phyloP scores from a whole-genome alignment of 1,140 invertebrate species.

The Pemphigus obesinymphae region DNA sequence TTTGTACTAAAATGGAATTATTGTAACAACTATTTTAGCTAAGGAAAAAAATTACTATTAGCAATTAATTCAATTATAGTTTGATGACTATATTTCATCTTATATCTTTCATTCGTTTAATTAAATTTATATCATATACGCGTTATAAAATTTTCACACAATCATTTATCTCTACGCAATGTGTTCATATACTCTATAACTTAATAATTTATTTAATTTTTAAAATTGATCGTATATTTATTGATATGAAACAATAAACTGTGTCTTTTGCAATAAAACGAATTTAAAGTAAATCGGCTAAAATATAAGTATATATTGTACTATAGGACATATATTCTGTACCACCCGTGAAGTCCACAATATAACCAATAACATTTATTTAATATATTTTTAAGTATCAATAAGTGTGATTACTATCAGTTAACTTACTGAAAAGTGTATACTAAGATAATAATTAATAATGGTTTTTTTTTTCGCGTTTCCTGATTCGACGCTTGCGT shows the following conservation, averaged over 20 bases:
- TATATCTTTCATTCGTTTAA: neutral
- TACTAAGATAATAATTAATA: constrained; percentile 1
- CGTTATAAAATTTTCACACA: neutral
- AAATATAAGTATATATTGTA: neutral
- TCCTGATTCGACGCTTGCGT: constrained; percentile 14
- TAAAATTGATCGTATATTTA: neutral
- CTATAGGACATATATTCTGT: neutral
- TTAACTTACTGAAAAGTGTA: neutral
- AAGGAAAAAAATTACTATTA: neutral
- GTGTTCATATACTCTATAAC: neutral
- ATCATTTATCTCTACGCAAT: neutral
- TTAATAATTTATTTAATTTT: neutral
- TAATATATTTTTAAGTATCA: neutral
- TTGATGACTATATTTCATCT: neutral
- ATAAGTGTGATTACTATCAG: neutral
- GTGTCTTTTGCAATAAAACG: neutral
- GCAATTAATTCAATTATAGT: neutral
- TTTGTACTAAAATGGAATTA: neutral
- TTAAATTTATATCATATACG: neutral
- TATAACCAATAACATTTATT: neutral
- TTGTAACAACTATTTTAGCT: neutral
- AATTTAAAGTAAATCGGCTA: too few species aligned
- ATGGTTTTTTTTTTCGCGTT: neutral
- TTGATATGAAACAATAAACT: neutral
- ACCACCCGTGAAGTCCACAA: neutral